Evolutionary conservation across 2,888 invertebrate genomes (phyloP).

Genomic region (Agrochola litura): DNA sequence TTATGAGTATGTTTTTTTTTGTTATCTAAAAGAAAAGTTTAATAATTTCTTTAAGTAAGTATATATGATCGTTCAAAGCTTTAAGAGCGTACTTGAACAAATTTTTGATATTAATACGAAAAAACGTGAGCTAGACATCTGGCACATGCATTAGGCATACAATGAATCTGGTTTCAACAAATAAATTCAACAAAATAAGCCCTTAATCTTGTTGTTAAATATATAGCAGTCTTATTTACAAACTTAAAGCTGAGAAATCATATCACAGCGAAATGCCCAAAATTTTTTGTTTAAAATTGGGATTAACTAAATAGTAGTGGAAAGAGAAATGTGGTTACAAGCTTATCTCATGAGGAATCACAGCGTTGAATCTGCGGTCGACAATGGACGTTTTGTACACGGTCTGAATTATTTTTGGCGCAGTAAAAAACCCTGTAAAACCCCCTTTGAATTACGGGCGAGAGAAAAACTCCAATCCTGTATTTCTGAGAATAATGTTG

Average conservation of each 20-base stretch:
- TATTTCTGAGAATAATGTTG: slow-evolving; percentile 66
- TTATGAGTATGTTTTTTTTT: slow-evolving; percentile 18
- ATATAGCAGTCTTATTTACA: slow-evolving; percentile 41
- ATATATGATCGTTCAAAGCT: background rate
- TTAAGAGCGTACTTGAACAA: background rate
- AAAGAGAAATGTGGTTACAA: slow-evolving; percentile 56
- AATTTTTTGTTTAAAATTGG: slow-evolving; percentile 39
- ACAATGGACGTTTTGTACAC: slow-evolving; percentile 30
- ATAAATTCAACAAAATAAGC: slow-evolving; percentile 28
- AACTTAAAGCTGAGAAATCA: slow-evolving; percentile 41
- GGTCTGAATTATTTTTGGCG: slow-evolving; percentile 54
- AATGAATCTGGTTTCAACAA: slow-evolving; percentile 33
- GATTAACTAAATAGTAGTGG: slow-evolving; percentile 40
- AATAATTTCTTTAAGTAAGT: background rate
- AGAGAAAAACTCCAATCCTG: slow-evolving; percentile 61
- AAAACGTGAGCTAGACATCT: slow-evolving; percentile 12
- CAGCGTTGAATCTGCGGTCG: slow-evolving; percentile 53
- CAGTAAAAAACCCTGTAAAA: slow-evolving; percentile 47
- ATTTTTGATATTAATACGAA: slow-evolving; percentile 13
- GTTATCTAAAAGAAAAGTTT: background rate
- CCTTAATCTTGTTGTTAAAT: slow-evolving; percentile 28
- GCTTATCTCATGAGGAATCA: slow-evolving; percentile 70
- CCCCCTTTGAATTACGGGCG: slow-evolving; percentile 61
- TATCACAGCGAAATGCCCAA: slow-evolving; percentile 30
- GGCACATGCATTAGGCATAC: background rate